Evolutionary conservation across 1,140 invertebrate species (phyloP), one percentile per base, ranked within the genome.

Genomic region (Drosophila parabipectinata): DNA sequence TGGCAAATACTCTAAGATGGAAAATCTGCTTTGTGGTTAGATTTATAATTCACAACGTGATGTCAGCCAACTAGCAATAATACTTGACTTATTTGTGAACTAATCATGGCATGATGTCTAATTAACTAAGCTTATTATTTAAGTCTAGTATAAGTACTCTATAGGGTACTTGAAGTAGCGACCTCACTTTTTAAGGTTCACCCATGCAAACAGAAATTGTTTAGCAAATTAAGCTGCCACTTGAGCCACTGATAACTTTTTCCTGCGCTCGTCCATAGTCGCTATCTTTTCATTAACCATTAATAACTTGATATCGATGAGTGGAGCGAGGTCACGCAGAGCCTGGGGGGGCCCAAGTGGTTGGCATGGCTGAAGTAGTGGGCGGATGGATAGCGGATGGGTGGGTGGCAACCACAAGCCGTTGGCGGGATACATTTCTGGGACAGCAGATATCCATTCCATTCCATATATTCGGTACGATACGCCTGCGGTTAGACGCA

Each of bases 281-380:
- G 58, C 52, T 59, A 45, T 69, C 57, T 77, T 57, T 82, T 77
- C 79, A 85, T 85, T 87, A 87, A 79, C 75, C 83, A 88, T 88
- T 88, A 88, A 88, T 88, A 87, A 82, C 83, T 82, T 82, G 83
- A 82, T 87, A 87, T 87, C 82, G 82, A 87, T 87, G 66, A 69
- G 79, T 62, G 26, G 21, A 57, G 26, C 52, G 34, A 50, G 60
- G 57, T 32, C 51, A 34, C 51, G 21, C 24, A 28, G 54, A 24
- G 30, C 55, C 59, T 41, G 37, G 30, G 41, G 56, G 56, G 63
- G 32, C 37, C 37, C 48, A 30, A 52, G 55, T 63, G 51, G 30
- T n/a, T 44, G 10, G 37, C 5, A 45, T 54, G 37, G 51, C 5
- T 21, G 32, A 14, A n/a, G 26, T 32, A 30, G 53, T 18, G 44